Percentiles rank a stretch among this genome's conserved stretches.
Evolutionary conservation across 1,140 invertebrate species (phyloP).

Genomic region (Charaxes varanes): DNA sequence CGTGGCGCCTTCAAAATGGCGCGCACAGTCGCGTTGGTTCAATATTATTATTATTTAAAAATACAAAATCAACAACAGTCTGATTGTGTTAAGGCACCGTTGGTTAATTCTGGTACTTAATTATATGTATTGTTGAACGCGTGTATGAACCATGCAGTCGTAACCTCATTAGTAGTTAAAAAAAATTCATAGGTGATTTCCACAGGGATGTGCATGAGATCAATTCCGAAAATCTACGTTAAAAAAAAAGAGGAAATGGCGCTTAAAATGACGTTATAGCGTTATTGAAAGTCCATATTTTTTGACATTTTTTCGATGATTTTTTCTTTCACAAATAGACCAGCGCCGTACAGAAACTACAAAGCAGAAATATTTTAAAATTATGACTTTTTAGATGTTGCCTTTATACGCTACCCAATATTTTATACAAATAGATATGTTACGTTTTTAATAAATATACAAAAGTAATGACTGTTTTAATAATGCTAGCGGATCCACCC

Average conservation of each 20-base stretch:
- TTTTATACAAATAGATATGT: no score
- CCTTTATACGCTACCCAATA: no score
- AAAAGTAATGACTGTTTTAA: no score
- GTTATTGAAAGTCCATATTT: conserved; percentile 1
- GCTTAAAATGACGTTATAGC: neutral
- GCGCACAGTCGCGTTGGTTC: no score
- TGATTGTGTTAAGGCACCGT: conserved; percentile 51
- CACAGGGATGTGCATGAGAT: conserved; percentile 65
- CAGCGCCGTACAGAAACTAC: no score
- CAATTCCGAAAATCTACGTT: conserved; percentile 39
- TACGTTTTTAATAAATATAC: no score
- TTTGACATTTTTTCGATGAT: no score
- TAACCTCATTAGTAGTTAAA: conserved; percentile 28
- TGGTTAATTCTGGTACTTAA: conserved; percentile 43
- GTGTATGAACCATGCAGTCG: conserved; percentile 33
- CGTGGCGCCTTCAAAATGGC: no score
- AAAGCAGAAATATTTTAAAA: no score
- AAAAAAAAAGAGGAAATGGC: neutral
- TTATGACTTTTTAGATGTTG: no score
- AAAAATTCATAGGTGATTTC: conserved; percentile 60
- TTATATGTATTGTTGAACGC: conserved; percentile 21
- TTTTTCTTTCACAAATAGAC: no score
- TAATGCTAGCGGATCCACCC: no score
- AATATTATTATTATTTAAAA: conserved; percentile 15
- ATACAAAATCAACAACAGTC: conserved; percentile 29